Evolutionary conservation across 2,888 invertebrate species (phyloP).

Genomic region (Erannis defoliaria): DNA sequence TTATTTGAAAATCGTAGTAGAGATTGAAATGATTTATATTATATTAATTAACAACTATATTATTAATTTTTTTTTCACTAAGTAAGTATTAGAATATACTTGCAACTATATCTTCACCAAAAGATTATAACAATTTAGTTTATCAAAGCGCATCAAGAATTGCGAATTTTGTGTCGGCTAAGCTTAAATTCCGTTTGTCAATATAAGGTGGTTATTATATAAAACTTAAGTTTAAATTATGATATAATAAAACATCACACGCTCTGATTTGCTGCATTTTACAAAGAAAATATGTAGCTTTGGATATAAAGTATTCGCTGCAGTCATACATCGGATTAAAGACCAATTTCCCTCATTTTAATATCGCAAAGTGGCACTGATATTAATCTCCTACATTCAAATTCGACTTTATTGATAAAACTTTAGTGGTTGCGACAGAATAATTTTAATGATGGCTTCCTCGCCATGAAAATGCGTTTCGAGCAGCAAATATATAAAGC

Average conservation of each 20-base stretch:
- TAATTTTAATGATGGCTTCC: constrained; percentile 75
- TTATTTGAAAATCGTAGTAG: too few relatives aligned
- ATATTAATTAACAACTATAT: too few relatives aligned
- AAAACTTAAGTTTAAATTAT: not conserved
- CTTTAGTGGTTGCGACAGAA: constrained; percentile 65
- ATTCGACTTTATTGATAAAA: constrained; percentile 63
- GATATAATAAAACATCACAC: not conserved
- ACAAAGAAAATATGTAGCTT: not conserved
- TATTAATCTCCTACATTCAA: constrained; percentile 57
- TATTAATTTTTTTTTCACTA: too few relatives aligned
- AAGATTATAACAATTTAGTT: too few relatives aligned
- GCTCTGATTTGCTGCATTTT: not conserved
- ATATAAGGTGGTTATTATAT: too few relatives aligned
- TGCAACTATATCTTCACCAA: too few relatives aligned
- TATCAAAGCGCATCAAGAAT: too few relatives aligned
- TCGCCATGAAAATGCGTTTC: constrained; percentile 70
- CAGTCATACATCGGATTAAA: constrained; percentile 16
- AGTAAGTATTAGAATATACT: too few relatives aligned
- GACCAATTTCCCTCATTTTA: constrained; percentile 28
- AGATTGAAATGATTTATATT: too few relatives aligned
- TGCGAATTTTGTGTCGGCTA: too few relatives aligned
- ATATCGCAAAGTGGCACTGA: constrained; percentile 42
- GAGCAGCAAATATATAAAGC: constrained; percentile 77
- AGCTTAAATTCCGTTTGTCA: not conserved
- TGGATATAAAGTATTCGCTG: not conserved